Evolutionary conservation across 1,140 invertebrate species (phyloP).

Genomic region (Aphidius gifuensis): DNA sequence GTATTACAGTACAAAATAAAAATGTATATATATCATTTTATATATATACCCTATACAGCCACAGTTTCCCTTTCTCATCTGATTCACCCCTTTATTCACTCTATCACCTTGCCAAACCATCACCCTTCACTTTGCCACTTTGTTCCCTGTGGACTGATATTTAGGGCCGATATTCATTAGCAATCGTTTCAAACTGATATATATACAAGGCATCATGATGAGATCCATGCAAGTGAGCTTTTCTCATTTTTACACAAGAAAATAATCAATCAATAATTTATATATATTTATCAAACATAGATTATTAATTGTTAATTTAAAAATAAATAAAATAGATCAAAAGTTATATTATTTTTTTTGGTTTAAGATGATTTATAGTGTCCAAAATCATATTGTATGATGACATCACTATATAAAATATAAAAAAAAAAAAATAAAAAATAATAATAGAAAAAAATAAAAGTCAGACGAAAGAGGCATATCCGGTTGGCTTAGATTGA

Average conservation of each 20-base stretch:
- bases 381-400: neutral
- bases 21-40: constrained; percentile 8
- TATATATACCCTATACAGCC: neutral
- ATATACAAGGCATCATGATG: constrained; percentile 36
- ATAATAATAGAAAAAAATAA: too few species aligned
- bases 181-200: constrained; percentile 12
- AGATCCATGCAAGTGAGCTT: constrained; percentile 35
- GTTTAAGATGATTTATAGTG: neutral
- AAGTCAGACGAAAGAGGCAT: constrained; percentile 47
- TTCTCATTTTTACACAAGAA: constrained; percentile 15
- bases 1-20: neutral
- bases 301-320: too few species aligned
- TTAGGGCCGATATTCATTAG: constrained; percentile 57
- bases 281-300: too few species aligned
- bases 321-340: too few species aligned
- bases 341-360: neutral
- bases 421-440: too few species aligned
- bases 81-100: too few species aligned
- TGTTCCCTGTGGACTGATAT: constrained; percentile 52
- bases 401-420: neutral
- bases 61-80: neutral
- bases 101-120: too few species aligned
- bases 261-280: too few species aligned
- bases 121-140: constrained; percentile 23
- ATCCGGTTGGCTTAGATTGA: constrained; percentile 56